Conservation (phyloP, 1,140 invertebrate genomes). For the Drosophila arizonae region DNA sequence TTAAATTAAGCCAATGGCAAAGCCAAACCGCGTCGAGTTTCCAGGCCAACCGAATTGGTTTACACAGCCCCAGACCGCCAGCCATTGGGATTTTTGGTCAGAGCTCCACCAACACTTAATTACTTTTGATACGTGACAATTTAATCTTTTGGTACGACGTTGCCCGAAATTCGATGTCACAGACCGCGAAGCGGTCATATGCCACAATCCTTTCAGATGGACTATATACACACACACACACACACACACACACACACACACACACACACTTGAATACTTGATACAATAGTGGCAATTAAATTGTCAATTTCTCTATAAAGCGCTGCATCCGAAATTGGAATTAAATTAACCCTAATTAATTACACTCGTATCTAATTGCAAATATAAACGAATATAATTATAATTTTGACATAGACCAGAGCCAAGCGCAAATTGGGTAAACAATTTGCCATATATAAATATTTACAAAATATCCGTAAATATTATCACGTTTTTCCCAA, state of each 20-base stretch:
- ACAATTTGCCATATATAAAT: too few species aligned
- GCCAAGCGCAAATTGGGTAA: too few species aligned
- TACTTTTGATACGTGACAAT: constrained; percentile 64
- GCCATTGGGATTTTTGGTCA: constrained; percentile 25
- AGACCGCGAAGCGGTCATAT: constrained; percentile 14
- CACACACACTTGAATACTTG: constrained; percentile 21
- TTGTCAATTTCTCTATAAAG: constrained; percentile 3
- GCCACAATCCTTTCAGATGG: not conserved
- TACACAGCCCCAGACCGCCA: constrained; percentile 15
- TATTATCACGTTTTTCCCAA: too few species aligned
- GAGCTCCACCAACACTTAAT: constrained; percentile 49
- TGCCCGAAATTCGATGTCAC: constrained; percentile 43
- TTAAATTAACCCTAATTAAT: constrained; percentile 6
- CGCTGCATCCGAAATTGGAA: not conserved
- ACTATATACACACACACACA: not conserved
- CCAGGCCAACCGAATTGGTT: constrained; percentile 40
- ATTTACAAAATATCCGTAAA: too few species aligned
- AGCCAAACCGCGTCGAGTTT: constrained; percentile 26
- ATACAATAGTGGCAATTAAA: not conserved
- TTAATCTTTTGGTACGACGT: constrained; percentile 47
- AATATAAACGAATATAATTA: not conserved
- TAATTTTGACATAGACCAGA: not conserved
- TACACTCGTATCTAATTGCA: not conserved
- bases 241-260: constrained; percentile 1
- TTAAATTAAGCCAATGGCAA: constrained; percentile 58